Percentiles rank a stretch among this genome's conserved stretches.
These are phyloP conservation scores for Dasyornis broadbenti DNA, from an alignment of 2,113 vertebrate species.

Conservation along the genomic window DNA sequence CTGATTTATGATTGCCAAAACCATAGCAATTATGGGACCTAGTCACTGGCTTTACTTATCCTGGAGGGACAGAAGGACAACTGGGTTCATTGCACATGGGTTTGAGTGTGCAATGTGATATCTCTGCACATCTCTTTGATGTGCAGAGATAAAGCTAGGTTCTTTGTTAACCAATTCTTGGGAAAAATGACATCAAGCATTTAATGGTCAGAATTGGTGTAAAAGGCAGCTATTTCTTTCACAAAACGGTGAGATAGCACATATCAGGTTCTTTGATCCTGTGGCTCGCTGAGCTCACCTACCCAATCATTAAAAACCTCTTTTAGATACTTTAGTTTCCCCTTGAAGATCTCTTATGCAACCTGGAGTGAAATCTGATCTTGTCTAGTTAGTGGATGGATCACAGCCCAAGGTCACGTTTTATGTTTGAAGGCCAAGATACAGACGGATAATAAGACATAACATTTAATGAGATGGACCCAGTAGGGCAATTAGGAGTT, in stretches of 20 bases:
- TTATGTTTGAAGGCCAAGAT: neutral
- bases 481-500: constrained; percentile 32
- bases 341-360: neutral
- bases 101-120: no score
- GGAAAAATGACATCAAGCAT: neutral
- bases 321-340: neutral
- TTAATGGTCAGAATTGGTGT: neutral
- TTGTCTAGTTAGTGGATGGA: neutral
- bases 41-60: neutral
- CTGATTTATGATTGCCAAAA: neutral
- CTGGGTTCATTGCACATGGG: neutral
- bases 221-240: neutral
- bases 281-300: neutral
- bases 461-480: constrained; percentile 15
- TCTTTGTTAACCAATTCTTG: neutral
- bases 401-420: neutral
- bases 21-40: neutral
- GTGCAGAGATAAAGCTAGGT: neutral
- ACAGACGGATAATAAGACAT: neutral
- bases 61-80: neutral
- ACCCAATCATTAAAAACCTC: neutral
- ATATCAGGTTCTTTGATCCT: neutral
- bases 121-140: no score
- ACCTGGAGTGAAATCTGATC: neutral
- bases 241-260: neutral